A percentile compares a stretch with the other conserved stretches of the same genome.
Conservation (phyloP, 2,113 vertebrate species). For the Percopsis transmontana region DNA sequence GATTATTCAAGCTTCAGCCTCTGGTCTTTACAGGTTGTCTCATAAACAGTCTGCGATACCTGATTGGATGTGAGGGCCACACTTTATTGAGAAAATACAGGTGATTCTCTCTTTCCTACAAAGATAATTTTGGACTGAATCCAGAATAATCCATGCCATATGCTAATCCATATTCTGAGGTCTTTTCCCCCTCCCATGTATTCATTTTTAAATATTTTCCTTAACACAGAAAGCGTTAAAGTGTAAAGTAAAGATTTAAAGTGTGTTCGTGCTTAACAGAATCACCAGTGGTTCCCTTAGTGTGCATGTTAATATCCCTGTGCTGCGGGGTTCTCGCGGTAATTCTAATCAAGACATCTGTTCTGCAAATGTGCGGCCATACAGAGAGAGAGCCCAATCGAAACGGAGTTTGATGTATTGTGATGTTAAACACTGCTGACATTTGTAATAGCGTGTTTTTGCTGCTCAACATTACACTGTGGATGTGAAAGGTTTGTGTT, state of each 20-base stretch:
- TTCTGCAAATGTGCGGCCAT: conserved; percentile 58
- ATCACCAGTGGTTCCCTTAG: neutral
- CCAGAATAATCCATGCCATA: conserved; percentile 1
- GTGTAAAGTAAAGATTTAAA: neutral
- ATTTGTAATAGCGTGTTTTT: conserved; percentile 20
- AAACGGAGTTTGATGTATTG: conserved; percentile 20
- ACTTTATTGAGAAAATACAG: conserved; percentile 44
- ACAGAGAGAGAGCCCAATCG: conserved; percentile 14
- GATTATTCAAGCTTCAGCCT: conserved; percentile 69
- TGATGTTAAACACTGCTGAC: conserved; percentile 30
- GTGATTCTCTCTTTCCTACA: conserved; percentile 47
- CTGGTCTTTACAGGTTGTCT: conserved; percentile 66
- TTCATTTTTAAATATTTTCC: neutral
- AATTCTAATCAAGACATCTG: conserved; percentile 58
- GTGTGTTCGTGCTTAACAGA: conserved; percentile 17
- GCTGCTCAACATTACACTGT: conserved; percentile 4
- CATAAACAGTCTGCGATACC: conserved; percentile 63
- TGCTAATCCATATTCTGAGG: neutral
- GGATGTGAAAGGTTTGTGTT: neutral
- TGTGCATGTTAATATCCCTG: conserved; percentile 14
- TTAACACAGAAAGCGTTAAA: neutral
- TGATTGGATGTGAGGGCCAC: conserved; percentile 52
- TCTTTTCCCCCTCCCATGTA: neutral
- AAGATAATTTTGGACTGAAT: conserved; percentile 35
- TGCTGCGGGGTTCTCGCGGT: conserved; percentile 32